Conservation (phyloP, 2,797 vertebrate genomes). For the Scyliorhinus canicula region DNA sequence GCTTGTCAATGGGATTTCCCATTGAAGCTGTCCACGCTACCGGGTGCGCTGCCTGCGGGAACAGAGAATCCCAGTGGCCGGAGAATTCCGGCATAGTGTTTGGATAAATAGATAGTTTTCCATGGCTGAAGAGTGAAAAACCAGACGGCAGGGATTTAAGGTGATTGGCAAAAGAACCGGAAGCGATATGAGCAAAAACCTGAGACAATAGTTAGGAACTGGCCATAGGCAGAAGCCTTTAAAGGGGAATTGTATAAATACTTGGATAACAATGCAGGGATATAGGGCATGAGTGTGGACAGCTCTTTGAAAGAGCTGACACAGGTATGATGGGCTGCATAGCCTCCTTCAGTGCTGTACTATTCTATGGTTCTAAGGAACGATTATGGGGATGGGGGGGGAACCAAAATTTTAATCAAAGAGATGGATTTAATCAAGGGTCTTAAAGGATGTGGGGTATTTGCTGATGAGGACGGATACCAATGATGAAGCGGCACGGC, state of each 20-base stretch:
- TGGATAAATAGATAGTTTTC: neutral
- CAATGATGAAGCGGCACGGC: no score
- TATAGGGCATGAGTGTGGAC: no score
- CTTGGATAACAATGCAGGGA: neutral
- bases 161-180: neutral
- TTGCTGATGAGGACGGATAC: neutral
- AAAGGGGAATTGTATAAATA: neutral
- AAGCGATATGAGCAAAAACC: no score
- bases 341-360: no score
- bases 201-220: neutral
- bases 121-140: neutral
- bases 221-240: neutral
- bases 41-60: no score
- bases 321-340: no score
- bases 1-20: no score
- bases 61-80: no score
- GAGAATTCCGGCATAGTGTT: no score
- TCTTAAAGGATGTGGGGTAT: neutral
- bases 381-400: neutral
- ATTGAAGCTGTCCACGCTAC: no score
- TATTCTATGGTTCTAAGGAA: neutral
- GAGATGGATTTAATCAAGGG: neutral
- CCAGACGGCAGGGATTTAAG: neutral
- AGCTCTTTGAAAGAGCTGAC: no score
- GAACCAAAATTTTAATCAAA: neutral